A percentile compares a stretch with the other conserved stretches of the same genome.
Conservation (phyloP, 2,888 invertebrate genomes). For the Lissocephala sabroskyi region DNA sequence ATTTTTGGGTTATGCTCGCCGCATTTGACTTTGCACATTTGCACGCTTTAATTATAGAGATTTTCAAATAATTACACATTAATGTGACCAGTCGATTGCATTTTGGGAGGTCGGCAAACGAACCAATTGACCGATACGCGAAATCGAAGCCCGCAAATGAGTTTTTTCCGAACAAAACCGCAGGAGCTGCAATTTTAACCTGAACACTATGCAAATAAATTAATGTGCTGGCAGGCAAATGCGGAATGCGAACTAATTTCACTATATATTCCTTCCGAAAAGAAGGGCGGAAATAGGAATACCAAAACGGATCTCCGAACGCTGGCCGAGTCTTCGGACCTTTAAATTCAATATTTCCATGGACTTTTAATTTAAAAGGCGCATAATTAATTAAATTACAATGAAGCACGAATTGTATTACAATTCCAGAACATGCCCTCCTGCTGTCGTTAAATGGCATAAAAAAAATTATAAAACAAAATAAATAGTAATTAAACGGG, state of each 20-base stretch:
- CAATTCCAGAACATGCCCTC: background rate
- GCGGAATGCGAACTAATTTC: too few species aligned
- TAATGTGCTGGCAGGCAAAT: too few species aligned
- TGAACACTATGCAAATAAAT: too few species aligned
- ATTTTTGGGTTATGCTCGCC: background rate
- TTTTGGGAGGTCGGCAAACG: background rate
- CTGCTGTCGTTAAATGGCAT: slow-evolving; percentile 7
- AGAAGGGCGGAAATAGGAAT: too few species aligned
- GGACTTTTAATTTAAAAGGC: slow-evolving; percentile 48
- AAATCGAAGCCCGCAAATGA: too few species aligned
- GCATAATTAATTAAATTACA: slow-evolving; percentile 62
- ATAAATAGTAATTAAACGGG: background rate
- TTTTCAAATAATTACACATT: slow-evolving; percentile 12
- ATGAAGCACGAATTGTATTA: slow-evolving; percentile 22
- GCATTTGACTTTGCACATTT: slow-evolving; percentile 4
- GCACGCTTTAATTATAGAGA: slow-evolving; percentile 8
- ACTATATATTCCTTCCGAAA: too few species aligned
- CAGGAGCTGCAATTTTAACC: too few species aligned
- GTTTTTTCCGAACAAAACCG: too few species aligned
- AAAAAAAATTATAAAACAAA: slow-evolving; percentile 14
- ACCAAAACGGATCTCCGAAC: too few species aligned
- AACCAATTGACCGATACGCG: too few species aligned
- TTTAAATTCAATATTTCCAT: slow-evolving; percentile 54
- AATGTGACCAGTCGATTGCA: slow-evolving; percentile 3
- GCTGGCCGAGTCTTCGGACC: too few species aligned